Base-by-base conservation (phyloP, 2,888 invertebrate genomes). In the Chrysodeixis includens region DNA sequence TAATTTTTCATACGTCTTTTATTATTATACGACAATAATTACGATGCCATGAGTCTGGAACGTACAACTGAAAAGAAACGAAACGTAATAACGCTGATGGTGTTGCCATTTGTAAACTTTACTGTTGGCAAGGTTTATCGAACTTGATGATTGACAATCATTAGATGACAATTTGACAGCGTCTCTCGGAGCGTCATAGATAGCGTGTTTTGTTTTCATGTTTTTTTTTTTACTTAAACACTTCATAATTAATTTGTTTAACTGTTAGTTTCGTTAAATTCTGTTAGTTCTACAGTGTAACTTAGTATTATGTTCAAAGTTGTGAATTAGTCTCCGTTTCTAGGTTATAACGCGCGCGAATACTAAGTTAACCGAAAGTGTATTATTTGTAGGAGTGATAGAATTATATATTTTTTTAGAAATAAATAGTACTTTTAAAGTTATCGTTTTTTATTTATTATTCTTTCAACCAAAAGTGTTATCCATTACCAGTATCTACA, bases 271-370 rank as follows among this genome's bases (percentile, higher is more conserved):
- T 49, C 10, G 4, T 10, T 18, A 20, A 20, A 9, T 10, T 49
- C 20, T 10, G 9, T 9, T 16, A 26, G 8, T 9, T 9, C 3
- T 20, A 20, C 3, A 49, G 10, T 49, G 46, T 20, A 4, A 49
- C 46, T 3, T 49, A 16, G 5, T 18, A 20, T 10, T 18, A 18
- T 18, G 46, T 49, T 20, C 8, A 7, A 49, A 20, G 20, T 20
- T 46, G 18, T 46, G 3, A 3, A 9, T 46, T 18, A 5, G 0
- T 46, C 16, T 18, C 9, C 10, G 9, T 49, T 49, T 46, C 10
- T 20, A 49, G 46, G 46, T 49, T 49, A 49, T 49, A 49, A 20
- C 46, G 46, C 46, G 46, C 46, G 46, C 46, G 46, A 49, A 49
- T 20, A 49, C 16, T 46, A 18, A 7, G 46, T 46, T 16, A 2